phyloP scores from a whole-genome alignment of 1,140 invertebrate species.

The Drosophila persimilis region DNA sequence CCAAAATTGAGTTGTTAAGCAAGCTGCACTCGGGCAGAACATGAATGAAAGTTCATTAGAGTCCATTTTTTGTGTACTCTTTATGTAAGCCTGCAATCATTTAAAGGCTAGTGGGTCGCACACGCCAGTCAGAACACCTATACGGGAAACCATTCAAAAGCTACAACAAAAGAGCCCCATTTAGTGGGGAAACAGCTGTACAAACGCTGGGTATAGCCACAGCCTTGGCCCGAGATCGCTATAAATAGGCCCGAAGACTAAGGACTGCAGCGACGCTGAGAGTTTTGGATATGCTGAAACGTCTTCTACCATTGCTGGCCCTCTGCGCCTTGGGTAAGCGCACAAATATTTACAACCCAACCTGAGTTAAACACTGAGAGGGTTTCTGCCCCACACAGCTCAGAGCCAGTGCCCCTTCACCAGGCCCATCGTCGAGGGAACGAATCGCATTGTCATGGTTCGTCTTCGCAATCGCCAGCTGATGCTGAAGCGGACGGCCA shows the following conservation, averaged over 20 bases:
- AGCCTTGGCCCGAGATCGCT: not conserved
- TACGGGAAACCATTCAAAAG: no score
- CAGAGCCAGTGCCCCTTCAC: conserved; percentile 35
- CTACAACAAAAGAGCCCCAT: conserved; percentile 1
- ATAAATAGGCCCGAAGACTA: conserved; percentile 31
- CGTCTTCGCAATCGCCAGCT: conserved; percentile 11
- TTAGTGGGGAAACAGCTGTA: conserved; percentile 35
- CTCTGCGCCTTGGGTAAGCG: conserved; percentile 30
- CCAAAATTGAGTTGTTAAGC: conserved; percentile 1
- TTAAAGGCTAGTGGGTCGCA: not conserved
- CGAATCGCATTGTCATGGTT: conserved; percentile 26
- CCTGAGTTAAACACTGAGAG: not conserved
- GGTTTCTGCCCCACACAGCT: not conserved
- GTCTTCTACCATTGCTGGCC: conserved; percentile 26
- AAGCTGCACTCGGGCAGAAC: no score
- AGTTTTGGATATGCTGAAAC: conserved; percentile 8
- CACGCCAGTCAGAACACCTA: not conserved
- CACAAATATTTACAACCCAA: not conserved
- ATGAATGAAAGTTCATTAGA: not conserved
- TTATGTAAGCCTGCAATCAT: no score
- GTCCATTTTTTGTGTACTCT: no score
- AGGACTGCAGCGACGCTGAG: not conserved
- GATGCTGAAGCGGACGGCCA: conserved; percentile 18
- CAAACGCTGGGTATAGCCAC: conserved; percentile 3
- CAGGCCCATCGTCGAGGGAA: conserved; percentile 22